Evolutionary conservation across 1,140 invertebrate species (phyloP).

Genomic region (Procambarus clarkii): DNA sequence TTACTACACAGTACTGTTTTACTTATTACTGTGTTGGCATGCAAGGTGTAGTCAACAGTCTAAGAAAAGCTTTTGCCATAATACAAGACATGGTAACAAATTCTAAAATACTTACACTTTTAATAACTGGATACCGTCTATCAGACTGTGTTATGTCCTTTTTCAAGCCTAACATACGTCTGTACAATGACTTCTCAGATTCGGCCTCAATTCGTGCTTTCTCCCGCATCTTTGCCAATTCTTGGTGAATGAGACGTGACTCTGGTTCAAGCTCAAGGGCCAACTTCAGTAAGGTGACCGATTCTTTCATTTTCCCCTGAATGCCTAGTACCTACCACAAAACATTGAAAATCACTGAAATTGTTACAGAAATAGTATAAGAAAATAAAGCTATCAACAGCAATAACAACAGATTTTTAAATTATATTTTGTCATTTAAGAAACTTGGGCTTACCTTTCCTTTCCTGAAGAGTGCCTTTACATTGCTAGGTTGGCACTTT

Average conservation of each 20-base stretch:
- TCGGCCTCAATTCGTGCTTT: constrained; percentile 57
- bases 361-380: neutral
- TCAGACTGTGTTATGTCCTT: constrained; percentile 30
- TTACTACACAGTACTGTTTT: neutral
- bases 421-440: too few relatives aligned
- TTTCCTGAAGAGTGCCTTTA: constrained; percentile 92
- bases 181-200: constrained; percentile 68
- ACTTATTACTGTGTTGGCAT: neutral
- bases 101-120: constrained; percentile 55
- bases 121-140: constrained; percentile 60
- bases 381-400: too few relatives aligned
- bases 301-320: constrained; percentile 47
- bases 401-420: too few relatives aligned
- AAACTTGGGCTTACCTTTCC: constrained; percentile 79
- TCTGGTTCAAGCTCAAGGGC: constrained; percentile 81
- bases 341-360: neutral
- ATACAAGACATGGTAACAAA: neutral
- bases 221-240: constrained; percentile 63
- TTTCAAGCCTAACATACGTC: constrained; percentile 67
- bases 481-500: constrained; percentile 88
- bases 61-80: neutral
- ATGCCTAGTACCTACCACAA: constrained; percentile 5
- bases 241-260: constrained; percentile 77
- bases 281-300: constrained; percentile 76
- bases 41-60: too few relatives aligned